Evolutionary conservation across 1,140 invertebrate species (phyloP).

Genomic region (Brachionus koreanus): DNA sequence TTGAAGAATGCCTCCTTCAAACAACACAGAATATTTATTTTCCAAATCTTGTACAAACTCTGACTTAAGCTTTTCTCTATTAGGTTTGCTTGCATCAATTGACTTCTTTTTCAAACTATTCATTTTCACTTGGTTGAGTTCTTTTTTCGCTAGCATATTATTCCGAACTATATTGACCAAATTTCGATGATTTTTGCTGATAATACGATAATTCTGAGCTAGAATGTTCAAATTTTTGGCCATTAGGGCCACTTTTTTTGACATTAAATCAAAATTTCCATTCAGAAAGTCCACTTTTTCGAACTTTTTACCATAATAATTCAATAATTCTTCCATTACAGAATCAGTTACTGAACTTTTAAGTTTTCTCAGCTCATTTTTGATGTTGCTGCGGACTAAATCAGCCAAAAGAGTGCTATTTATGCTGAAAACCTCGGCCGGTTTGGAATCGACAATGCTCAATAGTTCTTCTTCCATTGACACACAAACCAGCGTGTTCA

Average conservation of each 20-base stretch:
- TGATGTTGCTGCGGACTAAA: not conserved
- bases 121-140: not conserved
- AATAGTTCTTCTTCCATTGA: not conserved
- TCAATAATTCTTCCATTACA: constrained; percentile 20
- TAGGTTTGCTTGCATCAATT: not conserved
- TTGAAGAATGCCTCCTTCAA: not conserved
- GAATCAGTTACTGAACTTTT: constrained; percentile 16
- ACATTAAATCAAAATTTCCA: not conserved
- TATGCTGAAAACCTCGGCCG: not conserved
- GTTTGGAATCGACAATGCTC: not conserved
- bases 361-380: constrained; percentile 1
- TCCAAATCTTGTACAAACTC: constrained; percentile 7
- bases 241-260: not conserved
- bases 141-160: constrained; percentile 1
- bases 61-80: constrained; percentile 6
- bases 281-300: not conserved
- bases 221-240: not conserved
- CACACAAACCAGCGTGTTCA: not conserved
- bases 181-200: constrained; percentile 23
- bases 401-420: not conserved
- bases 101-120: constrained; percentile 36
- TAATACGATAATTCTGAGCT: not conserved
- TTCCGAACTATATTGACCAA: constrained; percentile 4
- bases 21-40: not conserved
- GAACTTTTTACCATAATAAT: constrained; percentile 1